Base-by-base conservation (phyloP, 2,113 vertebrate species). In the Crotalus tigris region DNA sequence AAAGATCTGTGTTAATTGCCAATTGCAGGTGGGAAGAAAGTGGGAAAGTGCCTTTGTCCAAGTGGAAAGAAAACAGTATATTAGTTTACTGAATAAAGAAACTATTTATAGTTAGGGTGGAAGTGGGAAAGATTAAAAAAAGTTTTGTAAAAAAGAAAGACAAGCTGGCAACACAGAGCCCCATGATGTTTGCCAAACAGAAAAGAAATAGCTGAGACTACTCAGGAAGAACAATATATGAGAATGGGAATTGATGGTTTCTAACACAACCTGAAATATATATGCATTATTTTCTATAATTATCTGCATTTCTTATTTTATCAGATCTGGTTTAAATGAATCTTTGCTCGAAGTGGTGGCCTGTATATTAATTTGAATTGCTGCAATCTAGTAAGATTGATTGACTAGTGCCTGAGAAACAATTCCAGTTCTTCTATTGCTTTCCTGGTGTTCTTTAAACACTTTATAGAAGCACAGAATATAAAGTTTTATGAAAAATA, bases 311-410 rank as follows among this genome's bases (percentile, higher is more conserved):
- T 90, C 94, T 92, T 92, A 95, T 97, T 97, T 96, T 96, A 93
- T 95, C 97, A 96, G 93, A 90, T 96, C 92, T 96, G 93, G 91
- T 93, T 95, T 95, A 92, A 57, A 94, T 92, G 92, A 92, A 92
- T 86, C 92, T 96, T 96, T 95, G 96, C 93, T 94, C 93, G 92
- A 95, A 87, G 96, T 94, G 95, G 92, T 97, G 96, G 97, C 95
- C 94, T 96, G 88, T 95, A 33, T 81, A 95, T 86, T 94, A 94
- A 95, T 95, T 97, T 95, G 97, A 97, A 97, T 95, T 90, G 59
- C 91, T 91, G 92, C 94, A 94, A 88, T 0, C 0, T 59, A 93
- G 91, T 95, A 94, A 95, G 91, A 94, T 96, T 93, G 81, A 96
- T 96, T 96, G 94, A 96, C 96, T 97, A 94, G 93, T 96, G 95